These are phyloP conservation scores for Xestia c-nigrum DNA, from an alignment of 2,888 invertebrate genomes.

Conservation along the genomic window DNA sequence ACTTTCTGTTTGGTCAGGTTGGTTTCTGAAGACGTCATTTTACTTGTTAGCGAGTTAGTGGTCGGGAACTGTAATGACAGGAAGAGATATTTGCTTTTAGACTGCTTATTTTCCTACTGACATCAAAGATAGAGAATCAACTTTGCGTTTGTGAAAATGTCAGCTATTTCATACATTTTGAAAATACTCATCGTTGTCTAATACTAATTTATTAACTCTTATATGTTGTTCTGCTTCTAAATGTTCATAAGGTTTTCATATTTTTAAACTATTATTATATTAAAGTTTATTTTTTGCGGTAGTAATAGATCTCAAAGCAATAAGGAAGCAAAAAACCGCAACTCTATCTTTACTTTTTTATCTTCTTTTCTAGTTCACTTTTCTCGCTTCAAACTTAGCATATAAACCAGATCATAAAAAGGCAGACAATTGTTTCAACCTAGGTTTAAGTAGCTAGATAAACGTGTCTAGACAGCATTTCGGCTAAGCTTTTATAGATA, in stretches of 20 bases:
- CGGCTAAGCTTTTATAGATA: conserved; percentile 66
- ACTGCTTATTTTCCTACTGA: neutral
- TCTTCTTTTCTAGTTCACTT: conserved; percentile 20
- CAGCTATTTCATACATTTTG: neutral
- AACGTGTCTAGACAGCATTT: conserved; percentile 64
- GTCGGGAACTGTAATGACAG: neutral
- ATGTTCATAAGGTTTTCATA: neutral
- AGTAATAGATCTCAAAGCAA: conserved; percentile 9
- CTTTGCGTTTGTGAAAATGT: neutral
- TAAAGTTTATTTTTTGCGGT: neutral
- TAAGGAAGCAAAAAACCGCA: conserved; percentile 30
- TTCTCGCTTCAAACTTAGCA: conserved; percentile 25
- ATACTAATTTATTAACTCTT: neutral
- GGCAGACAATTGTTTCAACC: conserved; percentile 42
- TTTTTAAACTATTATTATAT: neutral
- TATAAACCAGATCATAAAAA: conserved; percentile 36
- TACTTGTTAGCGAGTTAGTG: conserved; percentile 22
- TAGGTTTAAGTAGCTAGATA: conserved; percentile 41
- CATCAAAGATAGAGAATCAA: neutral
- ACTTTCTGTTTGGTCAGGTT: conserved; percentile 22
- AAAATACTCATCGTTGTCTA: neutral
- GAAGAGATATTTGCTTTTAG: neutral
- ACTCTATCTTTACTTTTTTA: conserved; percentile 26
- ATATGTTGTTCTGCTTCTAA: neutral
- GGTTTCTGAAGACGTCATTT: conserved; percentile 15